phyloP scores from a whole-genome alignment of 2,797 vertebrate genomes.

The Podarcis lilfordi region DNA sequence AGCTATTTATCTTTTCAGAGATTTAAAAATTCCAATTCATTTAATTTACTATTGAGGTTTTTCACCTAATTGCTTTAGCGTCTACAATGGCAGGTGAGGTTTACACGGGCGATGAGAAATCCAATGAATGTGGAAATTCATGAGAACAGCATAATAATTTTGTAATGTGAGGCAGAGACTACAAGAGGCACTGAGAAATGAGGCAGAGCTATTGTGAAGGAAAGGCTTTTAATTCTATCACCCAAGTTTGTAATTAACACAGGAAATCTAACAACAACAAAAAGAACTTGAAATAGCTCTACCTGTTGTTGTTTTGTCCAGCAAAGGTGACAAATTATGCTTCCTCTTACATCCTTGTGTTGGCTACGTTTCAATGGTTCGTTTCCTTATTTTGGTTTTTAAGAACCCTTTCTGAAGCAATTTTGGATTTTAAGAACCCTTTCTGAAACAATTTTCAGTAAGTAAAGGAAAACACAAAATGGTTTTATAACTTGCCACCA shows the following conservation, averaged over 20 bases:
- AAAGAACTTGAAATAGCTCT: slow-evolving; percentile 21
- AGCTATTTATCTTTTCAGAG: slow-evolving; percentile 6
- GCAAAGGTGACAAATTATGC: background rate
- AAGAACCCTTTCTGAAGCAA: background rate
- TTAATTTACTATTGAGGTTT: slow-evolving; percentile 11
- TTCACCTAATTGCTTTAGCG: slow-evolving; percentile 23
- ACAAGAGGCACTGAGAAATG: slow-evolving; percentile 4
- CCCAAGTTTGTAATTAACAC: slow-evolving; percentile 25
- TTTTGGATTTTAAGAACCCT: background rate
- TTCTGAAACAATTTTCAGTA: background rate
- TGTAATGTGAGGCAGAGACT: background rate
- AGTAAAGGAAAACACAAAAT: background rate
- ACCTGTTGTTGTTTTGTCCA: slow-evolving; percentile 17
- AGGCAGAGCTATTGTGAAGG: background rate
- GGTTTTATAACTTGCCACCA: background rate
- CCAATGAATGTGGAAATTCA: slow-evolving; percentile 6
- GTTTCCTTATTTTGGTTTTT: background rate
- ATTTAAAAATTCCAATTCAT: slow-evolving; percentile 34
- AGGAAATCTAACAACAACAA: background rate
- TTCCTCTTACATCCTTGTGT: background rate
- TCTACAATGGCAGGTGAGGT: background rate
- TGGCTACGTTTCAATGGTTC: background rate
- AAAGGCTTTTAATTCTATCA: slow-evolving; percentile 7
- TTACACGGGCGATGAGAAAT: background rate
- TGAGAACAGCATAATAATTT: slow-evolving; percentile 4